These are phyloP conservation scores for Luehdorfia chinensis DNA, from an alignment of 1,140 invertebrate species.

Conservation along the genomic window DNA sequence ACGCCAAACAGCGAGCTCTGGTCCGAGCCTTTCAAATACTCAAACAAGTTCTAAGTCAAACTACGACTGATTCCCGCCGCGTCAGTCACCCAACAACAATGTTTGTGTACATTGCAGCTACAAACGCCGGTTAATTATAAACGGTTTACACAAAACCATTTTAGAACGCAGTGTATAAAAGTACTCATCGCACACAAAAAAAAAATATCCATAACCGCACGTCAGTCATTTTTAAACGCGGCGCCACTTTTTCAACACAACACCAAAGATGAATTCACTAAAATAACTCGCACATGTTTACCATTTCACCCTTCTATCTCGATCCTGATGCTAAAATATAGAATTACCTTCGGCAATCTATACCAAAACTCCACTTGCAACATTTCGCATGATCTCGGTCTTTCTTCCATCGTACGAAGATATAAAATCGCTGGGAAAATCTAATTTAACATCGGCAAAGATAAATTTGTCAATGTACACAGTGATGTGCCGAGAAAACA, in stretches of 20 bases:
- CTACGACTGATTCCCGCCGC: too few species aligned
- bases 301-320: constrained; percentile 72
- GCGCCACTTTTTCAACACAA: constrained; percentile 70
- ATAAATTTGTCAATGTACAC: constrained; percentile 50
- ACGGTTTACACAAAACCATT: constrained; percentile 3
- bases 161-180: constrained; percentile 19
- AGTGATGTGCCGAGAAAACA: constrained; percentile 73
- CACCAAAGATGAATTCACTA: constrained; percentile 67
- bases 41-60: not conserved
- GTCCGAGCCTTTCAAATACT: not conserved
- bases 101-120: too few species aligned
- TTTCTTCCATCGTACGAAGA: constrained; percentile 32
- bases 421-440: constrained; percentile 34
- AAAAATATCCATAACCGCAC: constrained; percentile 46
- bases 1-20: too few species aligned
- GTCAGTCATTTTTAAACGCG: constrained; percentile 55
- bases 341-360: constrained; percentile 66
- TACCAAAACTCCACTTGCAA: constrained; percentile 23
- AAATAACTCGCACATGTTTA: constrained; percentile 71
- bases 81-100: too few species aligned
- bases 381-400: constrained; percentile 16
- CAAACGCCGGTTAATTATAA: constrained; percentile 13
- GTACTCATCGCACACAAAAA: constrained; percentile 21
- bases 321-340: constrained; percentile 70
- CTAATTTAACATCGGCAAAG: constrained; percentile 35